Evolutionary conservation across 2,113 vertebrate species (phyloP), one percentile per base, ranked within the genome.

Genomic region (Scomber scombrus): DNA sequence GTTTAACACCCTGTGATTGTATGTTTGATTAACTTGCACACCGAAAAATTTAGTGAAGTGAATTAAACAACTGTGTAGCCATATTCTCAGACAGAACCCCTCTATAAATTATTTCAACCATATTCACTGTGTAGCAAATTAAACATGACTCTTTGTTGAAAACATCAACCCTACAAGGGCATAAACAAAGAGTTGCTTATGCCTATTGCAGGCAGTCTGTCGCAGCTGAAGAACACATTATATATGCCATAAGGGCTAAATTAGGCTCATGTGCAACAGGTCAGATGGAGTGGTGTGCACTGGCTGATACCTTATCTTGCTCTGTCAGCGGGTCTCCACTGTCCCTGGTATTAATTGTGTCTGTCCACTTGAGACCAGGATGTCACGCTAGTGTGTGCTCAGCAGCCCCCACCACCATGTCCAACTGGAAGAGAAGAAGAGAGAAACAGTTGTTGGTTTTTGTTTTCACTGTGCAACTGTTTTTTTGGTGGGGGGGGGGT

Each of bases 321-420:
- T 76, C 87, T 90, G 84, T 91, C 91, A 93, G 91, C 76, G 58
- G 81, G 85, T 90, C 88, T 88, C 88, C 65, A 66, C 85, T 89
- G 90, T 90, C 84, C 78, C 71, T 70, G 60, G 78, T 83, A 93
- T 90, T 91, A 90, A 92, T 89, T 91, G 74, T 84, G 80, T 88
- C 85, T 75, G 65, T 88, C 90, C 86, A 88, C 89, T 90, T 89
- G 90, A 91, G 92, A 91, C 86, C 47, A 68, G 60, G 82, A 86
- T 85, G 89, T 90, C 84, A 89, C 65, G 16, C 76, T 84, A 19
- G 76, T 68, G 73, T 89, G 74, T 90, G 65, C 57, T 89, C 80
- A 88, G 75, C 82, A 74, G 80, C 58, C 61, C 43, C 61, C 69
- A 23, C 55, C 68, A 45, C 68, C 64, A 74, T 75, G 57, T 77